These are phyloP conservation scores for Lymantria dispar DNA, from an alignment of 2,888 invertebrate species.

Conservation along the genomic window DNA sequence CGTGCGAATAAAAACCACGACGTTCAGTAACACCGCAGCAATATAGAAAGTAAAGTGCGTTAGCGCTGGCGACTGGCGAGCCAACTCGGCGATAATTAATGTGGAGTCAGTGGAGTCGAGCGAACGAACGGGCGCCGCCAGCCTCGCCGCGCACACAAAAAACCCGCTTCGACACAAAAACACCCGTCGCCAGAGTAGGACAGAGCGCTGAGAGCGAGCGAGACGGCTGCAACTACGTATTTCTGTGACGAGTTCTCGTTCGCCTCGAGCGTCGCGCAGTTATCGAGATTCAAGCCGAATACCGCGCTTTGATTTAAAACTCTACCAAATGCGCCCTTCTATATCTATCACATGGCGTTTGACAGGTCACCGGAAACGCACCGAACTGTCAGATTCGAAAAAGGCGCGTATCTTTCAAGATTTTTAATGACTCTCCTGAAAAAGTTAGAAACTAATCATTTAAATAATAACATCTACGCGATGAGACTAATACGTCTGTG, in stretches of 20 bases:
- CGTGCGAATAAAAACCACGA: slow-evolving; percentile 30
- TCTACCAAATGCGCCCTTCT: slow-evolving; percentile 78
- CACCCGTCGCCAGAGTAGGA: slow-evolving; percentile 70
- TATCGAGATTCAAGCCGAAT: slow-evolving; percentile 70
- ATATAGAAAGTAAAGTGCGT: slow-evolving; percentile 79
- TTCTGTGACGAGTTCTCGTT: slow-evolving; percentile 76
- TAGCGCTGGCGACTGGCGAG: slow-evolving; percentile 60
- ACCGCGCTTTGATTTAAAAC: slow-evolving; percentile 81
- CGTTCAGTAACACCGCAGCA: slow-evolving; percentile 49
- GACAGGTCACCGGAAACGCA: slow-evolving; percentile 78
- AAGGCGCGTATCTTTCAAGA: slow-evolving; percentile 63
- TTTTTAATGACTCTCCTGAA: slow-evolving; percentile 26
- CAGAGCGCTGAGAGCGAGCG: slow-evolving; percentile 48
- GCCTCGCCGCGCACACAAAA: slow-evolving; percentile 70
- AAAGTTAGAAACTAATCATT: slow-evolving; percentile 17
- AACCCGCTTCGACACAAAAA: slow-evolving; percentile 81
- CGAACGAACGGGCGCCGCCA: slow-evolving; percentile 66
- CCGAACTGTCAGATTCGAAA: slow-evolving; percentile 74
- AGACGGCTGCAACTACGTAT: slow-evolving; percentile 64
- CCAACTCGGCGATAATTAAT: slow-evolving; percentile 78
- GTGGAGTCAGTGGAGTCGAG: slow-evolving; percentile 70
- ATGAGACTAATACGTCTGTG: slow-evolving; percentile 32
- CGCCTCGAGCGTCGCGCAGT: slow-evolving; percentile 73
- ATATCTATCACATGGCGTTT: slow-evolving; percentile 82
- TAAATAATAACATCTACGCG: slow-evolving; percentile 20